Percentiles rank a stretch among this genome's conserved stretches.
These are phyloP conservation scores for Drosophila albomicans DNA, from an alignment of 1,140 invertebrate genomes.

Conservation along the genomic window DNA sequence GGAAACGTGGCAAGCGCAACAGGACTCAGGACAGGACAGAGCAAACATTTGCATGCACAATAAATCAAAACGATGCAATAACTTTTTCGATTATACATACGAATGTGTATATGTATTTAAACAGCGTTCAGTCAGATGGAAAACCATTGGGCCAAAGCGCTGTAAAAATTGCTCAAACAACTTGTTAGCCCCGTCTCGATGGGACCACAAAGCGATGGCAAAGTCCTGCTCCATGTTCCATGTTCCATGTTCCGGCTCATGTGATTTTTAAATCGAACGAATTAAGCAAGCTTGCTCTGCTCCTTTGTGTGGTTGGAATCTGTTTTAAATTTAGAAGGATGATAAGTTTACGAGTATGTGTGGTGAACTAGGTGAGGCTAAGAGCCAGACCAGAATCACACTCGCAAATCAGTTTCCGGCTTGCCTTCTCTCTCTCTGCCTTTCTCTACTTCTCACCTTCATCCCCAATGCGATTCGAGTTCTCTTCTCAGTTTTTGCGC, in stretches of 20 bases:
- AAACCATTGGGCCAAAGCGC: constrained; percentile 40
- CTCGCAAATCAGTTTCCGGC: constrained; percentile 26
- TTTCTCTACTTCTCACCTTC: not conserved
- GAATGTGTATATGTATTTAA: constrained; percentile 29
- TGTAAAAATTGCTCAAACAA: constrained; percentile 55
- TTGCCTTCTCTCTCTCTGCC: not conserved
- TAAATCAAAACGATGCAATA: constrained; percentile 61
- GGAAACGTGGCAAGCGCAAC: constrained; percentile 31
- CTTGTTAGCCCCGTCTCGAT: constrained; percentile 30
- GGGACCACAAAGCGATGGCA: constrained; percentile 1
- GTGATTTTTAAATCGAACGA: constrained; percentile 26
- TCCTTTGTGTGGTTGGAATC: constrained; percentile 20
- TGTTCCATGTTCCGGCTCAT: not conserved
- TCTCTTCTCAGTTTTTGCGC: constrained; percentile 31
- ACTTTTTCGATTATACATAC: constrained; percentile 36
- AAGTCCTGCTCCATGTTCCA: not conserved
- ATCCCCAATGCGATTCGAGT: not conserved
- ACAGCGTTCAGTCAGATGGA: constrained; percentile 33
- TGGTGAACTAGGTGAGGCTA: constrained; percentile 2
- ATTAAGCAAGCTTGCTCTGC: constrained; percentile 31
- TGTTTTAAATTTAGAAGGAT: constrained; percentile 40
- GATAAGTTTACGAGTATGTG: constrained; percentile 13
- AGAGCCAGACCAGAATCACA: constrained; percentile 25
- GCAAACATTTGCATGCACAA: constrained; percentile 52
- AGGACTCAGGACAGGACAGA: constrained; percentile 29